A percentile compares a stretch with the other conserved stretches of the same genome.
These are phyloP conservation scores for Chaetorhynchus papuensis DNA, from an alignment of 2,113 vertebrate species.

Conservation along the genomic window DNA sequence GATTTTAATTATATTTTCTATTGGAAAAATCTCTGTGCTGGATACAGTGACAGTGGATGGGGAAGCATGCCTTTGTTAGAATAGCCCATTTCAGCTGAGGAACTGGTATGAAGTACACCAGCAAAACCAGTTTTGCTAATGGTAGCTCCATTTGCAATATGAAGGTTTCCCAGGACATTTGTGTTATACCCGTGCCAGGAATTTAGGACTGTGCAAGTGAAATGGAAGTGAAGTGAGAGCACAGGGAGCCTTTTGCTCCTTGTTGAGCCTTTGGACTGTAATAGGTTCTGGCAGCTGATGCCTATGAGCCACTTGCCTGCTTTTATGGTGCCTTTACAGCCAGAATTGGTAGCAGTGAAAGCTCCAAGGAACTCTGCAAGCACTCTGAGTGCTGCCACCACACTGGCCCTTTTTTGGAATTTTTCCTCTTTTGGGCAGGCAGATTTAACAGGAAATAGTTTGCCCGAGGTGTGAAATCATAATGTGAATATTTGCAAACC, in stretches of 20 bases:
- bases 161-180: background rate
- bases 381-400: background rate
- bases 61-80: background rate
- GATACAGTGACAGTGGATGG: background rate
- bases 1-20: background rate
- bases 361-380: background rate
- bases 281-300: background rate
- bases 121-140: background rate
- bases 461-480: background rate
- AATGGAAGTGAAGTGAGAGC: background rate
- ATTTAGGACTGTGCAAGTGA: background rate
- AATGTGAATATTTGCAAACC: background rate
- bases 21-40: background rate
- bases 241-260: background rate
- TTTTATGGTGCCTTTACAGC: background rate
- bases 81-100: background rate
- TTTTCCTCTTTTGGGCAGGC: background rate
- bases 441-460: background rate
- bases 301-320: background rate
- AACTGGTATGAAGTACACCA: background rate
- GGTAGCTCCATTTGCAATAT: background rate
- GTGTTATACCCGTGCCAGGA: background rate
- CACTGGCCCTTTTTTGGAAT: background rate
- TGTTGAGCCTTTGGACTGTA: background rate
- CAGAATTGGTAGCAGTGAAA: background rate